Conservation (phyloP, 2,888 invertebrate genomes). For the Drosophila picticornis region DNA sequence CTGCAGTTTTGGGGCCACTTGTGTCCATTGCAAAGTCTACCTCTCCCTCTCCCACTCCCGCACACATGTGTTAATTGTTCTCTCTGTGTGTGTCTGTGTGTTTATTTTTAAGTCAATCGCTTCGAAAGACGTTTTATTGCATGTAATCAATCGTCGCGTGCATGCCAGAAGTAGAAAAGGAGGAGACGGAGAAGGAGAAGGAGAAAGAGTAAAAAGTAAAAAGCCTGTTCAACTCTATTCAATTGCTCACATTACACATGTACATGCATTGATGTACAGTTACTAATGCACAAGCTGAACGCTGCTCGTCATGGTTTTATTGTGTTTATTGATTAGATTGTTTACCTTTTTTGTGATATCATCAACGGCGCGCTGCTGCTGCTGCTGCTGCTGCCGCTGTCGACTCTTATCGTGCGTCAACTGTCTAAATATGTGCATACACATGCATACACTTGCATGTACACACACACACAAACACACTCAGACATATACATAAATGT, state of each 20-base stretch:
- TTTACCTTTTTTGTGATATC: conserved; percentile 79
- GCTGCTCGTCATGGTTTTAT: conserved; percentile 62
- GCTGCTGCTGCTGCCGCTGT: conserved; percentile 15
- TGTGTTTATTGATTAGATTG: conserved; percentile 79
- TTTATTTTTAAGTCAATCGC: conserved; percentile 79
- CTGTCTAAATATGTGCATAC: conserved; percentile 67
- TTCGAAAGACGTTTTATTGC: conserved; percentile 76
- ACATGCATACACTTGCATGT: conserved; percentile 18
- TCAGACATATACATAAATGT: conserved; percentile 7
- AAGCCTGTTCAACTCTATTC: conserved; percentile 42
- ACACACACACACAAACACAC: conserved; percentile 24
- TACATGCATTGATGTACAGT: conserved; percentile 10
- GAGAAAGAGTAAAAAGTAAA: no score
- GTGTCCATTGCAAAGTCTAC: conserved; percentile 49
- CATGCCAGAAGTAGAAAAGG: conserved; percentile 36
- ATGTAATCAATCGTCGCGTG: conserved; percentile 76
- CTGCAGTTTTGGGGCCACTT: conserved; percentile 67
- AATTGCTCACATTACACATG: conserved; percentile 49
- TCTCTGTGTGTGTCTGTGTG: conserved; percentile 23
- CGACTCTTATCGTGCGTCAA: conserved; percentile 71
- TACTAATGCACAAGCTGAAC: conserved; percentile 5
- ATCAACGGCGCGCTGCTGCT: conserved; percentile 44
- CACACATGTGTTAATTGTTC: conserved; percentile 53
- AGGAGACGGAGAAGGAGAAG: not conserved
- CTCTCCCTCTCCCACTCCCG: conserved; percentile 13